Conservation (phyloP, 2,888 invertebrate species). For the Autographa gamma region DNA sequence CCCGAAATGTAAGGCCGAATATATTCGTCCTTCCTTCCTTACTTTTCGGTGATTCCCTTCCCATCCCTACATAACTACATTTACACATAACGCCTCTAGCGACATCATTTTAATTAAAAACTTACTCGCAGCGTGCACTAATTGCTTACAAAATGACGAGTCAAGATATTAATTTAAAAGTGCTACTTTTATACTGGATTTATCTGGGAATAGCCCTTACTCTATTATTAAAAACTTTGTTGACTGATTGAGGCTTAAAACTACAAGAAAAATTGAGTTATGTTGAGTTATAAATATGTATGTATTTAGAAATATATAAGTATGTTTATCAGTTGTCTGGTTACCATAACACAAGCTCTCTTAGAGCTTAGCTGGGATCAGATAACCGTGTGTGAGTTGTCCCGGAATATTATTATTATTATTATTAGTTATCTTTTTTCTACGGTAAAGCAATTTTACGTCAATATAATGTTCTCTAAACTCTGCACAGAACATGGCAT, state of each 20-base stretch:
- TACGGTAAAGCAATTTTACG: no score
- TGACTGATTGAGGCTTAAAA: not conserved
- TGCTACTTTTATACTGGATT: not conserved
- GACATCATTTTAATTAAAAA: constrained; percentile 51
- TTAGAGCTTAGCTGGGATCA: no score
- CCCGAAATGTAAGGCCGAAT: not conserved
- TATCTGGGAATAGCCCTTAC: not conserved
- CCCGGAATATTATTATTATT: no score
- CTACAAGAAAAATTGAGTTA: no score
- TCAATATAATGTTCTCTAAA: no score
- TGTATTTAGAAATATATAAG: no score
- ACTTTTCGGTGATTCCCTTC: not conserved
- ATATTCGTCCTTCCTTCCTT: not conserved
- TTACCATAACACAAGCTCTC: no score
- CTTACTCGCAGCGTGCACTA: constrained; percentile 39
- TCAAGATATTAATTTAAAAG: constrained; percentile 42
- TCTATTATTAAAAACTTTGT: not conserved
- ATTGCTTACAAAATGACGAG: constrained; percentile 48
- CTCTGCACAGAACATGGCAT: no score
- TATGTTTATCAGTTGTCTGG: no score
- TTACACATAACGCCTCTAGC: not conserved
- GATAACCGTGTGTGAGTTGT: no score
- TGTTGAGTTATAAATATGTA: no score
- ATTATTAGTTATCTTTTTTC: no score
- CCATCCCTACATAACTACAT: not conserved